Conservation (phyloP, 2,797 vertebrate genomes). For the Cryptoprocta ferox region DNA sequence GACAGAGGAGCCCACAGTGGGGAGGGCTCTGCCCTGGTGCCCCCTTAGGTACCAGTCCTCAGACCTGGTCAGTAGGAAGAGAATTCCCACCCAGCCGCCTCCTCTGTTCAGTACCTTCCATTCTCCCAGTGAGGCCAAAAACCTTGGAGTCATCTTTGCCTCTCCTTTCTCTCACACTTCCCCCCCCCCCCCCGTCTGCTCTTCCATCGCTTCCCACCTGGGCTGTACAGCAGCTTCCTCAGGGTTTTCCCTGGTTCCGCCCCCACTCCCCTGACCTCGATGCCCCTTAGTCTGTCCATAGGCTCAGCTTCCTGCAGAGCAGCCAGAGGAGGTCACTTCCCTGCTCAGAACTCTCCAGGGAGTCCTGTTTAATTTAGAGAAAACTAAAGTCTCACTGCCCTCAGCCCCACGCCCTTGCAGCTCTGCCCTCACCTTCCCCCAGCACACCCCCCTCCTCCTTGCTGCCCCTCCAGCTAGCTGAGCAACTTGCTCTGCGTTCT, state of each 20-base stretch:
- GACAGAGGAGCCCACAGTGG: neutral
- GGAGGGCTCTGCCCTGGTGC: neutral
- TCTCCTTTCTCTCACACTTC: neutral
- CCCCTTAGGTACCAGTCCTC: fast-evolving
- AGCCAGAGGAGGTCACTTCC: neutral
- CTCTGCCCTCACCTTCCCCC: neutral
- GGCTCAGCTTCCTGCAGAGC: neutral
- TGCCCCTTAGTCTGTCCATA: neutral
- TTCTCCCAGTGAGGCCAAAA: neutral
- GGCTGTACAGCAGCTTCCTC: neutral
- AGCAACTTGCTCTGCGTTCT: neutral
- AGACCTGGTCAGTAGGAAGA: neutral
- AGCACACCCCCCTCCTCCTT: neutral
- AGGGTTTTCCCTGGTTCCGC: neutral
- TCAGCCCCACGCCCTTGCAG: neutral
- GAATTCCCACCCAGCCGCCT: neutral
- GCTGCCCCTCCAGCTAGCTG: neutral
- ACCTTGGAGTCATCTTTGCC: neutral
- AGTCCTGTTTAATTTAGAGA: neutral
- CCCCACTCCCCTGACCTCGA: neutral
- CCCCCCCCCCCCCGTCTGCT: neutral
- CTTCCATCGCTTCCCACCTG: neutral
- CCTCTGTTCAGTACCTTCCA: neutral
- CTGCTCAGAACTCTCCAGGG: neutral
- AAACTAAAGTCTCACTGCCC: neutral